Evolutionary conservation across 2,113 vertebrate genomes (phyloP).

Genomic region (Manacus vitellinus): DNA sequence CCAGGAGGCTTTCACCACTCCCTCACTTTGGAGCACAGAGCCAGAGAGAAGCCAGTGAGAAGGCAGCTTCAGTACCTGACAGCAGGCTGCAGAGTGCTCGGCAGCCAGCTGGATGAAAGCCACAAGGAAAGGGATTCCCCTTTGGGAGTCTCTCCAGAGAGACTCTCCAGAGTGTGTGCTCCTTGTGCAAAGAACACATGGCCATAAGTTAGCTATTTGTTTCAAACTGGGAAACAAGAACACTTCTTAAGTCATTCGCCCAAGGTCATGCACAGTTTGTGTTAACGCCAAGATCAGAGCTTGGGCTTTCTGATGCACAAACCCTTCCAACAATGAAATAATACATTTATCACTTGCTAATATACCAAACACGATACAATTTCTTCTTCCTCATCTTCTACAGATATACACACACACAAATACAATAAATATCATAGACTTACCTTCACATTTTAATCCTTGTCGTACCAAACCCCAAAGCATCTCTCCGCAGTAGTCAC

Average conservation of each 20-base stretch:
- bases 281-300: not conserved
- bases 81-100: not conserved
- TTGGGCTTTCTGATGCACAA: not conserved
- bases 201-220: not conserved
- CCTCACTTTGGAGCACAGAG: not conserved
- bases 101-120: conserved; percentile 7
- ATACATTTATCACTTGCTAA: not conserved
- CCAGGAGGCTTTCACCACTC: not conserved
- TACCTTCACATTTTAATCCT: conserved; percentile 99
- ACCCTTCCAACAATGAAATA: not conserved
- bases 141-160: not conserved
- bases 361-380: not conserved
- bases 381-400: not conserved
- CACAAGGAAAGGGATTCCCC: conserved; percentile 18
- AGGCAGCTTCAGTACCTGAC: not conserved
- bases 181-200: not conserved
- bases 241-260: not conserved
- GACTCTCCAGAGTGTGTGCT: not conserved
- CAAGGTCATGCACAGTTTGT: not conserved
- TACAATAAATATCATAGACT: not conserved
- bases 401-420: not conserved
- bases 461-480: conserved; percentile 98
- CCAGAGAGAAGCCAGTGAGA: not conserved
- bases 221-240: not conserved
- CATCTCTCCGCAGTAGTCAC: conserved; percentile 99